Percentiles rank a stretch among this genome's conserved stretches.
Conservation (phyloP, 2,113 vertebrate species). For the Synchiropus splendidus region DNA sequence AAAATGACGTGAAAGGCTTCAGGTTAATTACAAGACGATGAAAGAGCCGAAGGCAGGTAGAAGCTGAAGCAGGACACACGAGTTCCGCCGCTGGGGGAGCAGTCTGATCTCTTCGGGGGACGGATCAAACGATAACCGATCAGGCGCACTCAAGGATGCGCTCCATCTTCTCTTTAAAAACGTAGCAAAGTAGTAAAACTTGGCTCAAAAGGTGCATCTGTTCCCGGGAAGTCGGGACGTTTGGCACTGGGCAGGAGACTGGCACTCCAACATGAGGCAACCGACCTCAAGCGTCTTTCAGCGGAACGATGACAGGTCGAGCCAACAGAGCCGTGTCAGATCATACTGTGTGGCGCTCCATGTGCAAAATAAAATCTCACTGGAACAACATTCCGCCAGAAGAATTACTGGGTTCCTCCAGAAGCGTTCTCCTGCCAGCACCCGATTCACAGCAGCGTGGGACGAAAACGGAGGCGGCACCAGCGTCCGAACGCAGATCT, state of each 20-base stretch:
- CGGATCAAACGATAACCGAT: too few species aligned
- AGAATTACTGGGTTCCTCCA: constrained; percentile 32
- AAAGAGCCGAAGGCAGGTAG: too few species aligned
- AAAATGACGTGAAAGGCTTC: constrained; percentile 22
- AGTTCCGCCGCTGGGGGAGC: too few species aligned
- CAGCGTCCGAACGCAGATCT: constrained; percentile 27
- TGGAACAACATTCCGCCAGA: constrained; percentile 20
- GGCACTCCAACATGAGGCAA: constrained; percentile 20
- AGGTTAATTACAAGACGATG: too few species aligned
- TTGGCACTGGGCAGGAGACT: constrained; percentile 55
- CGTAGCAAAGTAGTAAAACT: too few species aligned
- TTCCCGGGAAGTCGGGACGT: constrained; percentile 7
- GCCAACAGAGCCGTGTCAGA: constrained; percentile 20
- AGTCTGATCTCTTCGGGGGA: too few species aligned
- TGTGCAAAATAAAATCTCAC: constrained; percentile 16
- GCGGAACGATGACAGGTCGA: constrained; percentile 18
- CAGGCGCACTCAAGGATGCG: too few species aligned
- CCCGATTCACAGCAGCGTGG: constrained; percentile 44
- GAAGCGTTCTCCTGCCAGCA: constrained; percentile 21
- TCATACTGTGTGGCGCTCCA: constrained; percentile 23
- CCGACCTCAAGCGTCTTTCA: constrained; percentile 40
- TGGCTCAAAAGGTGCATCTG: too few species aligned
- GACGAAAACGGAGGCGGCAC: constrained; percentile 32
- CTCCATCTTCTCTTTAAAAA: too few species aligned
- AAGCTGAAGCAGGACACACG: too few species aligned